Evolutionary conservation across 2,888 invertebrate genomes (phyloP).

Genomic region (Xanthia icteritia): DNA sequence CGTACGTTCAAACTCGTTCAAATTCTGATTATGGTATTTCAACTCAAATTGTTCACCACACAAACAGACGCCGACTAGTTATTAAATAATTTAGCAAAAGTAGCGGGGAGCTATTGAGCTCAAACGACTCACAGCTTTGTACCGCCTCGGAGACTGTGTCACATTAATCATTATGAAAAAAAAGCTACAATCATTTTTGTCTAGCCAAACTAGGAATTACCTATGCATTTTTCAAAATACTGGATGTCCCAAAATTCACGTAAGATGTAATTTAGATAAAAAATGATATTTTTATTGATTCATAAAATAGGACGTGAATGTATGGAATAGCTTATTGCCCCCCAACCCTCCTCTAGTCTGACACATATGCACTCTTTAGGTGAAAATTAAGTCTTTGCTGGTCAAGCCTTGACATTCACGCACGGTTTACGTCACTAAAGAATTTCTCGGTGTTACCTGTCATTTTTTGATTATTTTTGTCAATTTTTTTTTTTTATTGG

Average conservation of each 20-base stretch:
- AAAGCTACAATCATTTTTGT: neutral
- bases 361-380: neutral
- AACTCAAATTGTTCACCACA: neutral
- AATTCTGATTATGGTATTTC: neutral
- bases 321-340: neutral
- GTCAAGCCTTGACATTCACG: too few species aligned
- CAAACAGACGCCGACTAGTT: neutral
- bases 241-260: neutral
- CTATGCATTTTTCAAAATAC: neutral
- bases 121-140: neutral
- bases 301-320: neutral
- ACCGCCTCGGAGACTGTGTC: neutral
- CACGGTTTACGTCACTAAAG: too few species aligned
- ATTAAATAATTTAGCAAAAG: neutral
- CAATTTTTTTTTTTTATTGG: too few species aligned
- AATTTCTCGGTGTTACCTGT: too few species aligned
- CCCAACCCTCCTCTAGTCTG: neutral
- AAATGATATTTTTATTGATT: neutral
- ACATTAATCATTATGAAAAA: neutral
- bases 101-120: too few species aligned
- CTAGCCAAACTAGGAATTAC: neutral
- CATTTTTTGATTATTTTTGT: too few species aligned
- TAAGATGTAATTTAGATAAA: neutral
- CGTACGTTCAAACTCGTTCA: neutral
- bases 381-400: neutral